phyloP scores from a whole-genome alignment of 2,888 invertebrate species.

The Calliopum simillimum region DNA sequence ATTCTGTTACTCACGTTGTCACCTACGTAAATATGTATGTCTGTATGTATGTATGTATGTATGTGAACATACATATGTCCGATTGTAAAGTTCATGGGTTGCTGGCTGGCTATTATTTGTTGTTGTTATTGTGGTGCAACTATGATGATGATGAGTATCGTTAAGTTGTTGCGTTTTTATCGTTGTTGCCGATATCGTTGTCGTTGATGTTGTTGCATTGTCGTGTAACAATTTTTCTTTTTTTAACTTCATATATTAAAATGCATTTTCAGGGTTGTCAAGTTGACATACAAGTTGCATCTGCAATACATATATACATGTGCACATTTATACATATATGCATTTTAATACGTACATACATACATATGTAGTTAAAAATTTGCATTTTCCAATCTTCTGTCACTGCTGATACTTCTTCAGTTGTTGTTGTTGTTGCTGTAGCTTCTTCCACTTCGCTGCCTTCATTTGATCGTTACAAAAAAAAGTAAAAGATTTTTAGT shows the following conservation, averaged over 20 bases:
- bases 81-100: slow-evolving; percentile 31
- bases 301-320: neutral
- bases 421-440: neutral
- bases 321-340: too few relatives aligned
- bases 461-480: neutral
- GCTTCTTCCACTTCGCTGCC: neutral
- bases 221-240: slow-evolving; percentile 10
- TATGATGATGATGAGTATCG: neutral
- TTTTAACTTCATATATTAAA: neutral
- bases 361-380: neutral
- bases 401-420: neutral
- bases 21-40: neutral
- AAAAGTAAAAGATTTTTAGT: neutral
- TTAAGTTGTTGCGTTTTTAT: neutral
- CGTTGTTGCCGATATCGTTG: neutral
- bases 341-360: too few relatives aligned
- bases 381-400: slow-evolving; percentile 3
- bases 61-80: neutral
- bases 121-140: neutral
- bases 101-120: neutral
- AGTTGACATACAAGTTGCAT: slow-evolving; percentile 7
- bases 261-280: slow-evolving; percentile 22
- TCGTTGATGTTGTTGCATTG: neutral
- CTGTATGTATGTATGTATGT: neutral
- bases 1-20: neutral